Evolutionary conservation across 2,113 vertebrate species (phyloP), one percentile per base, ranked within the genome.

Genomic region (Aramus guarauna): DNA sequence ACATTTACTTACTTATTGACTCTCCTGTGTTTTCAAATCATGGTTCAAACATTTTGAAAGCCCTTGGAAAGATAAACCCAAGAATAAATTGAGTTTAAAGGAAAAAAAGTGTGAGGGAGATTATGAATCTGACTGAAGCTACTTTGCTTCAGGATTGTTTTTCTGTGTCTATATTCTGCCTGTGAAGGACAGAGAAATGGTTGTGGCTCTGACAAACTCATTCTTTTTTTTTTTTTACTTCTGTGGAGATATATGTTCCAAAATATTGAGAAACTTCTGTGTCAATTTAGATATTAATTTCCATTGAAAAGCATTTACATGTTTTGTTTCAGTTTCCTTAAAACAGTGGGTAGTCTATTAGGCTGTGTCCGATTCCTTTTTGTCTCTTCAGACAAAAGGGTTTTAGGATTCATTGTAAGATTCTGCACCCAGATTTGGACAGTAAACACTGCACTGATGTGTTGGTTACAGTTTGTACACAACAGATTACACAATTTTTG

Each of bases 1-100:
- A 88, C 77, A 63, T 93, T 93, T 93, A 72, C 80, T 91, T 92
- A 85, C 93, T 92, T 96, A 96, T 89, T 76, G 68, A 91, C 82
- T 95, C 55, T 81, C 88, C 52, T 37, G 29, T 93, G 53, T 87
- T 97, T 97, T 92, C 62, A 87, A 90, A 85, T 78, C 32, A 55
- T 50, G 43, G 15, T 73, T 95, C 73, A 93, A 76, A 81, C 71
- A 9, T 93, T 91, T 91, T 50, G 72, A 78, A 97, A 95, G 39
- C 9, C 39, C 14, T 95, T 92, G 41, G 72, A 96, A 97, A 94
- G 37, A 92, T 34, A 97, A 97, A 93, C 34, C 18, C 20, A 75
- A 77, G 34, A 80, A 90, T 37, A 96, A 94, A 93, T 87, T 20
- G 92, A 58, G 52, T 58, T 73, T 86, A 81, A 94, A 62, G 47